Percentiles rank a stretch among this genome's conserved stretches.
These are phyloP conservation scores for Tipula vernalis DNA, from an alignment of 2,888 invertebrate species.

Conservation along the genomic window DNA sequence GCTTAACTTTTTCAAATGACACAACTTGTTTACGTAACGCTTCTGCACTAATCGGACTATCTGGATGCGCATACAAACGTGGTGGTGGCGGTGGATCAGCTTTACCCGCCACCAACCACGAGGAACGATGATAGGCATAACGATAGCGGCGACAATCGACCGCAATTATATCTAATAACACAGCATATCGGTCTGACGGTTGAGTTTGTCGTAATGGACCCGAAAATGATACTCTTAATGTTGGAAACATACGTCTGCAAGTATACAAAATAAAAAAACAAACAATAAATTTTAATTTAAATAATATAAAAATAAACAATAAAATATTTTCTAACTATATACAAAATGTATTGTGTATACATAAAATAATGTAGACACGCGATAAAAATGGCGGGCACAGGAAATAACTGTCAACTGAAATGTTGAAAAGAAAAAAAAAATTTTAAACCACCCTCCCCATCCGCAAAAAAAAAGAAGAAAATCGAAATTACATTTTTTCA, in stretches of 20 bases:
- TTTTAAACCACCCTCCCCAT: neutral
- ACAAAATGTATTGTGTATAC: no score
- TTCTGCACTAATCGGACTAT: slow-evolving; percentile 90
- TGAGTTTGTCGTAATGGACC: slow-evolving; percentile 48
- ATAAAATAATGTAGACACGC: neutral
- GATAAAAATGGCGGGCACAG: slow-evolving; percentile 11
- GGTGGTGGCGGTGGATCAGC: slow-evolving; percentile 94
- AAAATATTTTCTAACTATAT: neutral
- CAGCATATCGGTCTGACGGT: slow-evolving; percentile 76
- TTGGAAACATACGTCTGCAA: slow-evolving; percentile 93
- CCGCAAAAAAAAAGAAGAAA: neutral
- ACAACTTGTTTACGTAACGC: slow-evolving; percentile 93
- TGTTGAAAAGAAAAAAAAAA: neutral
- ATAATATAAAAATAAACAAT: neutral
- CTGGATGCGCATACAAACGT: slow-evolving; percentile 90
- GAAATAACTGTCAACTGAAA: slow-evolving; percentile 11
- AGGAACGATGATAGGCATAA: slow-evolving; percentile 96
- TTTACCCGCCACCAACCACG: slow-evolving; percentile 96
- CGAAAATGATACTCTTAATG: slow-evolving; percentile 85
- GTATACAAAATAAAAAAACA: neutral
- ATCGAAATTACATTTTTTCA: neutral
- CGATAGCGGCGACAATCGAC: slow-evolving; percentile 93
- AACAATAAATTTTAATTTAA: neutral
- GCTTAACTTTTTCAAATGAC: slow-evolving; percentile 95
- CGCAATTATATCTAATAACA: slow-evolving; percentile 91